phyloP scores from a whole-genome alignment of 2,113 vertebrate species.

The Hoplias malabaricus region DNA sequence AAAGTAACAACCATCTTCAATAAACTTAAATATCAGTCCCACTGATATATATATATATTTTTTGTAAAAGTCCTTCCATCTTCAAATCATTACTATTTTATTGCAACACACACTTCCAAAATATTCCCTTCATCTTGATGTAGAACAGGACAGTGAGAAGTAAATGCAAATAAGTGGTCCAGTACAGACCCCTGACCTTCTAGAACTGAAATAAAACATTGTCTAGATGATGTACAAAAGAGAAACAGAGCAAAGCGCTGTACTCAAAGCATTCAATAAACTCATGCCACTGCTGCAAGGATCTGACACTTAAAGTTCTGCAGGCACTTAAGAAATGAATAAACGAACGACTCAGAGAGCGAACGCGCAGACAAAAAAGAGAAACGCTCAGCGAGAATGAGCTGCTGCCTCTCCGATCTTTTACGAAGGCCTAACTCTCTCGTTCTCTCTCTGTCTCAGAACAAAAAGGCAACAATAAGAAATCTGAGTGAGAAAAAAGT shows the following conservation, averaged over 20 bases:
- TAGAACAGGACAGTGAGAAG: constrained; percentile 28
- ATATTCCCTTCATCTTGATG: not conserved
- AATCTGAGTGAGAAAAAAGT: constrained; percentile 38
- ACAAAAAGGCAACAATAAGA: constrained; percentile 53
- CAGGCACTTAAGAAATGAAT: constrained; percentile 52
- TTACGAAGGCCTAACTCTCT: constrained; percentile 8
- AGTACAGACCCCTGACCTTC: constrained; percentile 41
- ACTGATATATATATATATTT: not conserved
- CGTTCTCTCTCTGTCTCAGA: constrained; percentile 2
- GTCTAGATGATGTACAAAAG: constrained; percentile 43
- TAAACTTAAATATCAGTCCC: not conserved
- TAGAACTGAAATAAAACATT: constrained; percentile 37
- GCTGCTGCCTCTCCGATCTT: constrained; percentile 48
- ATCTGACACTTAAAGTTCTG: constrained; percentile 49
- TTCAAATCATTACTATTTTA: not conserved
- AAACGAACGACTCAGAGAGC: constrained; percentile 33
- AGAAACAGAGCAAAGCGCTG: constrained; percentile 27
- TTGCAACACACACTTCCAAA: not conserved
- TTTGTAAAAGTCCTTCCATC: not conserved
- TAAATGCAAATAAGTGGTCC: constrained; percentile 37
- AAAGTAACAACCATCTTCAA: not conserved
- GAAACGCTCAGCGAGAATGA: constrained; percentile 49
- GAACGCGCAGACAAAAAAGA: constrained; percentile 36
- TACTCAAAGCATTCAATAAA: constrained; percentile 40
- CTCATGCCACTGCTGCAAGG: constrained; percentile 43